Conservation (phyloP, 2,113 vertebrate genomes). For the Calyptomena viridis region DNA sequence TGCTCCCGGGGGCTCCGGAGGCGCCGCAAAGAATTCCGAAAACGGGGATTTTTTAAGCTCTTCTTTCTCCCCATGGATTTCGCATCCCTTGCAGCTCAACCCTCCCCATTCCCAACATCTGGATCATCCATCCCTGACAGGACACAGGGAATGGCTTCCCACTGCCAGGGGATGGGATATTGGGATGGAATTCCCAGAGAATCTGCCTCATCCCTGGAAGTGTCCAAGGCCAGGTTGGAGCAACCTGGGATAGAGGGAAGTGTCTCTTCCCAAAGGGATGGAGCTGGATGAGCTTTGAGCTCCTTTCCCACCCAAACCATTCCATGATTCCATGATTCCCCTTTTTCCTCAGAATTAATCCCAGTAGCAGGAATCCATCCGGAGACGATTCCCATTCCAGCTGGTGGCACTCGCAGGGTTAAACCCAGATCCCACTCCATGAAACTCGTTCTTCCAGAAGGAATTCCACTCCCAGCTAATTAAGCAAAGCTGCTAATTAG, state of each 20-base stretch:
- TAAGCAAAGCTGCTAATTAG: background rate
- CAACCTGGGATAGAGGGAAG: fast-evolving
- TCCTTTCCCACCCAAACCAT: background rate
- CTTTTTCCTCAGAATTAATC: background rate
- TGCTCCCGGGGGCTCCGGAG: no score
- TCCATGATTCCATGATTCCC: fast-evolving
- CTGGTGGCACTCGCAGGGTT: background rate
- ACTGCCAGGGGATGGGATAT: no score
- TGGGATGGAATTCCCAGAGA: background rate
- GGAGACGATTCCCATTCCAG: background rate
- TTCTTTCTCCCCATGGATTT: background rate
- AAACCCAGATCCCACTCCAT: background rate
- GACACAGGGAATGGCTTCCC: background rate
- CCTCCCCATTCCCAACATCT: no score
- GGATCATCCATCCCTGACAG: background rate
- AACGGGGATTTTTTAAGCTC: background rate
- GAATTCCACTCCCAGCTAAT: background rate
- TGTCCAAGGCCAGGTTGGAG: background rate
- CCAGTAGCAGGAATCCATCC: background rate
- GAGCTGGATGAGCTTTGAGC: background rate
- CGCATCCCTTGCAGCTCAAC: no score
- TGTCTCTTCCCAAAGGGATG: background rate
- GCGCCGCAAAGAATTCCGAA: background rate
- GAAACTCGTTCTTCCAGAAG: background rate
- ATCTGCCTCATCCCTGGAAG: background rate